phyloP scores from a whole-genome alignment of 2,113 vertebrate genomes.

The Urocynchramus pylzowi region DNA sequence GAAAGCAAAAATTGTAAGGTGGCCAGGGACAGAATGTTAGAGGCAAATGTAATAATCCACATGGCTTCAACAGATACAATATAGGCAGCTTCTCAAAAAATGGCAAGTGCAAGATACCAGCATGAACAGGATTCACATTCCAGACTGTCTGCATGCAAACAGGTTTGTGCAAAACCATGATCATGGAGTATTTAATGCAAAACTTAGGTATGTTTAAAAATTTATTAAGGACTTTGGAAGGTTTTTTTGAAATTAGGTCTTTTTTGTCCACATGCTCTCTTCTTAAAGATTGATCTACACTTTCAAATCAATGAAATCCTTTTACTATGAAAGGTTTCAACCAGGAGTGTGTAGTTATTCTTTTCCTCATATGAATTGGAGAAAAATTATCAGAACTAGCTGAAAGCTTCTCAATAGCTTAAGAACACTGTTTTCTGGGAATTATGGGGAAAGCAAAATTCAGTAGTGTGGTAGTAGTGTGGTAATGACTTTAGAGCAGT shows the following conservation, averaged over 20 bases:
- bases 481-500: neutral
- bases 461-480: neutral
- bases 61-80: neutral
- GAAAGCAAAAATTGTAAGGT: neutral
- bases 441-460: neutral
- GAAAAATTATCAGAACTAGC: neutral
- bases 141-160: neutral
- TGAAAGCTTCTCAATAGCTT: neutral
- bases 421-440: neutral
- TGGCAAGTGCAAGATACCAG: neutral
- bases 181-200: neutral
- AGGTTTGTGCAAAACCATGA: neutral
- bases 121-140: neutral
- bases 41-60: neutral
- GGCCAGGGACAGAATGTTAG: neutral
- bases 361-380: neutral
- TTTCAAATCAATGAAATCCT: neutral
- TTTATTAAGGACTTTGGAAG: neutral
- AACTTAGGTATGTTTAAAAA: neutral
- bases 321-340: neutral
- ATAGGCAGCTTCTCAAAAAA: neutral
- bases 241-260: conserved; percentile 5
- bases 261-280: neutral
- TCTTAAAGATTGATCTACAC: neutral
- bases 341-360: neutral